Base-by-base conservation (phyloP, 2,113 vertebrate species). In the Oncorhynchus masou region DNA sequence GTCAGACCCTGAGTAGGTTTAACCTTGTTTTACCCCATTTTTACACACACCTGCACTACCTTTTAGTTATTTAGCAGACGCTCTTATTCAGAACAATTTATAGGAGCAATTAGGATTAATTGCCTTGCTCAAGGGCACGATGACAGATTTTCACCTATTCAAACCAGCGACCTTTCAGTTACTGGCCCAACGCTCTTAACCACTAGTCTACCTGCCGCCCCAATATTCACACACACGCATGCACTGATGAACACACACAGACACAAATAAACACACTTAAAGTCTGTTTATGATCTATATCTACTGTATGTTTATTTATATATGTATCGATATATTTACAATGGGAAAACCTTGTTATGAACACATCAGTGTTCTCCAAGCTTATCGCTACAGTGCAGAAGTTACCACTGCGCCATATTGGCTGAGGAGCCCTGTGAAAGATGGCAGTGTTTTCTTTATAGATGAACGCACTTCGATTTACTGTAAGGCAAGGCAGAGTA, bases 291-390 rank as follows among this genome's bases (percentile, higher is more conserved):
- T 19, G 20, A 31, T 67, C 27, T 67, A 67, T 29, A 29, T 29
- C 16, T 67, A 25, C 16, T 45, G 39, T 12, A 45, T 45, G 5
- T 31, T 39, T 45, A 39, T 68, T 39, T 68, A 68, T n/a, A 39
- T 39, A 68, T 67, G 9, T 31, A 67, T 67, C 27, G 31, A 67
- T 45, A 68, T 68, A 68, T 22, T 66, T 66, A 68, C 67, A 68
- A 20, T 34, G 31, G 20, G 16, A 68, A 34, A n/a, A 68, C 31
- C 29, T 68, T 19, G 19, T 68, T 68, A 20, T 7, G 29, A 68
- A 68, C 67, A 68, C 67, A 45, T 68, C 67, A 31, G 67, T 68
- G 67, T 45, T 27, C 19, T 39, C 29, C 27, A 20, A 68, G 66
- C 67, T 68, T 68, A 68, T 68, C 31, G 19, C 31, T 39, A 31